Evolutionary conservation across 2,797 vertebrate genomes (phyloP), one percentile per base, ranked within the genome.

Genomic region (Cryptoprocta ferox): DNA sequence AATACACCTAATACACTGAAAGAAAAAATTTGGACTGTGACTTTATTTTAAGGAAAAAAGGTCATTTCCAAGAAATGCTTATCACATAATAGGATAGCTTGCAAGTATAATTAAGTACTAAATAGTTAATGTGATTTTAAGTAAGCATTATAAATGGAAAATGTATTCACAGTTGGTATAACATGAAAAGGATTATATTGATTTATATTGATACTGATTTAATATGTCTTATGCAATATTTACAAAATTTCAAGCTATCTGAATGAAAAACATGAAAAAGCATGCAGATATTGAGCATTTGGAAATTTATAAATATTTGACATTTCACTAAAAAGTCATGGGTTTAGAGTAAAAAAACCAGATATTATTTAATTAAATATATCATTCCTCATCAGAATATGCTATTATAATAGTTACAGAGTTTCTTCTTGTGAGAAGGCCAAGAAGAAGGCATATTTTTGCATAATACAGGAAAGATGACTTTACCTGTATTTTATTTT

Each of bases 11-110:
- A 91, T 92, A 79, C 21, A 80, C 95, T 42, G 24, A 97, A 98
- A 98, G 97, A 96, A 98, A 98, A 98, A 98, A 98, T 97, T 96
- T 98, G 98, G 99, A 99, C 99, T 99, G 99, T 99, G 99, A 99
- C 97, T 99, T 99, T 99, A 98, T 99, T 98, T 99, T 98, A 98
- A 98, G 98, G 94, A 83, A 94, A 95, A 94, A 95, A 92, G 6
- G 0, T 97, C 92, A 97, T 97, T 97, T 97, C 96, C 96, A 98
- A 97, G 97, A 96, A 96, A 97, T 97, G 97, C 96, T 97, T 94
- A 97, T 87, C 97, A 97, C 95, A 97, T 95, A 92, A 90, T 30
- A 94, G 75, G 48, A 95, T 61, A 79, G 30, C 28, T 53, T 92
- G 16, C 30, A 79, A 24, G 21, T 79, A 76, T 93, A 90, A 92